Evolutionary conservation across 2,797 vertebrate genomes (phyloP), one percentile per base, ranked within the genome.

Genomic region (Echeneis naucrates): DNA sequence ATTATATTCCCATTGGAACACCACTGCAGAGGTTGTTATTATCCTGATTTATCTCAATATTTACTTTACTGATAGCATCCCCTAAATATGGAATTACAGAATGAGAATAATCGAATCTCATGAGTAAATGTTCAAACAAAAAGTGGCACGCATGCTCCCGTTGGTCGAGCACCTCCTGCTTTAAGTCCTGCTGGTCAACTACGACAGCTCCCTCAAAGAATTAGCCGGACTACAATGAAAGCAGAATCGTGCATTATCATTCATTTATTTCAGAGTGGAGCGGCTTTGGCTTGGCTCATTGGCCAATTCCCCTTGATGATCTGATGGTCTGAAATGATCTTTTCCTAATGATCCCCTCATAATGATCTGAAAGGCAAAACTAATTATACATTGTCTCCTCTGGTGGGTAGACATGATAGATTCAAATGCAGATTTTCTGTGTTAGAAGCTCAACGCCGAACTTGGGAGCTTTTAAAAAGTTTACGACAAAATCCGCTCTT

Each of bases 281-380:
- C 48, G 30, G 78, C 74, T 82, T 86, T 71, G 53, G 71, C 65
- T 80, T 68, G 84, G 76, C 80, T 86, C 81, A 70, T 78, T 79
- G 83, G 75, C 65, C 81, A 59, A 67, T 82, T 83, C 56, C 57
- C 62, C 50, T 56, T 33, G 65, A 75, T 72, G 68, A 58, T 67
- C 50, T 74, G 65, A 85, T 83, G 73, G 42, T 72, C 63, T 74
- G 68, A 80, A 90, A 92, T 88, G 61, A 88, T 88, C 82, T 70
- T 80, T 75, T 74, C 51, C 76, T 86, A 88, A 89, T 81, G 85
- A 83, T 72, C 72, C 66, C 27, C 54, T 78, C 66, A 71, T 86
- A 82, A 84, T 81, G 70, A 77, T 78, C 56, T 53, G 4, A 80
- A 84, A 77, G 64, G 56, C 74, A 75, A 72, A 83, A 75, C 48